Evolutionary conservation across 2,797 vertebrate genomes (phyloP), one percentile per base, ranked within the genome.

Genomic region (Fringilla coelebs): DNA sequence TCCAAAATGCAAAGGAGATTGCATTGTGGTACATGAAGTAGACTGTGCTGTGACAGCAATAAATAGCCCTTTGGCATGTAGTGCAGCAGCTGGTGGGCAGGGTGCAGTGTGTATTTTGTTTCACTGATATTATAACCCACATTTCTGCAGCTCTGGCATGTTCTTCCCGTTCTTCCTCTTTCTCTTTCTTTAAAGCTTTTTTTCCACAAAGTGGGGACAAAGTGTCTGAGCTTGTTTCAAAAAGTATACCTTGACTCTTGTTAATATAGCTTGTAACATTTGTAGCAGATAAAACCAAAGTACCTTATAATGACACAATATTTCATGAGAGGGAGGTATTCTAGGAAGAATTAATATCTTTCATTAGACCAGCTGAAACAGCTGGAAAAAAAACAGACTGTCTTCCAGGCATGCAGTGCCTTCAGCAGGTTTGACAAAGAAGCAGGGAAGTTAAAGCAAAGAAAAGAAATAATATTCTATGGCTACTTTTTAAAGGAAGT

Each of bases 21-120:
- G 31, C 21, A 16, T 5, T 29, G 36, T n/a, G 40, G 22, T 45
- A 13, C 7, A 2, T 0, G 5, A 55, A 22, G 24, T 2, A 38
- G 68, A 22, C 89, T 16, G 26, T 72, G 72, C 34, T 6, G 7
- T 55, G 72, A n/a, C 63, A 26, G 82, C 71, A 85, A 55, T 68
- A 28, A 68, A 63, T 4, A 14, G 29, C 0, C 0, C 17, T 57
- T 65, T 57, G 90, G 90, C 68, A 91, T 90, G 91, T 43, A 63
- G 36, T 7, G 40, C 40, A 90, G 85, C 94, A 96, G 92, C 79
- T 96, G 91, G 73, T 65, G 43, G 24, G 73, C 66, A 83, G 79
- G 78, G 54, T 58, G 67, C 71, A 72, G 41, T 3, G 0, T 65
- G 29, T 80, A 40, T 95, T 88, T 89, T 9, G 14, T 94, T 96